Conservation (phyloP, 1,140 invertebrate species). For the Aleiodes sp. region DNA sequence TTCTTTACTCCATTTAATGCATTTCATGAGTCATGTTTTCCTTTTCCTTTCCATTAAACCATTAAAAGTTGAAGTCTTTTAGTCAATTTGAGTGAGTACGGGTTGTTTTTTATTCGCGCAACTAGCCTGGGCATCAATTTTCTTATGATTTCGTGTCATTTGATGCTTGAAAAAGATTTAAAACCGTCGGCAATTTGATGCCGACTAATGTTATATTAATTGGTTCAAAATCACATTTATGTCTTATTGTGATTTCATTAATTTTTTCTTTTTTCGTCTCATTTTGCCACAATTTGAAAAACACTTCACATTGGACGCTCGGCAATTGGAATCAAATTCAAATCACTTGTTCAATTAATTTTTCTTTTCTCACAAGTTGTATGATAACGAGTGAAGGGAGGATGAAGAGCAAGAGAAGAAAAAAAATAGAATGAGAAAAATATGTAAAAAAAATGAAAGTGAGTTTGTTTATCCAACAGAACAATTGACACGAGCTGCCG, state of each 20-base stretch:
- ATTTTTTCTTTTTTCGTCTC: too few relatives aligned
- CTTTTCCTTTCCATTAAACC: neutral
- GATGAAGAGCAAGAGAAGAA: neutral
- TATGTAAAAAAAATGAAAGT: neutral
- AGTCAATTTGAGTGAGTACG: neutral
- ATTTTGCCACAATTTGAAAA: too few relatives aligned
- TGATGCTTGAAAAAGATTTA: conserved; percentile 9
- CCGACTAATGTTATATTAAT: conserved; percentile 60
- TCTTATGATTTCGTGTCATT: conserved; percentile 21
- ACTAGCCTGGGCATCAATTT: neutral
- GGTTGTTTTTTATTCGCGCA: conserved; percentile 6
- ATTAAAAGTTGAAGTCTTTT: neutral
- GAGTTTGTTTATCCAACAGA: neutral
- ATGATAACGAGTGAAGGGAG: too few relatives aligned
- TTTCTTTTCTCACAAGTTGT: too few relatives aligned
- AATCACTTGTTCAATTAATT: too few relatives aligned
- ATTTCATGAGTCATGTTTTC: neutral
- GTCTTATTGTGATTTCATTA: too few relatives aligned
- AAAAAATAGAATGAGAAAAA: neutral
- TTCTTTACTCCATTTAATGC: neutral
- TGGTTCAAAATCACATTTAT: conserved; percentile 25
- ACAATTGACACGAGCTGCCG: conserved; percentile 3
- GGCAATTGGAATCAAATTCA: too few relatives aligned
- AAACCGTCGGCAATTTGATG: conserved; percentile 15
- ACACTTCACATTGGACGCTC: too few relatives aligned